Percentiles rank a stretch among this genome's conserved stretches.
Evolutionary conservation across 2,888 invertebrate genomes (phyloP).

Genomic region (Clostera curtula): DNA sequence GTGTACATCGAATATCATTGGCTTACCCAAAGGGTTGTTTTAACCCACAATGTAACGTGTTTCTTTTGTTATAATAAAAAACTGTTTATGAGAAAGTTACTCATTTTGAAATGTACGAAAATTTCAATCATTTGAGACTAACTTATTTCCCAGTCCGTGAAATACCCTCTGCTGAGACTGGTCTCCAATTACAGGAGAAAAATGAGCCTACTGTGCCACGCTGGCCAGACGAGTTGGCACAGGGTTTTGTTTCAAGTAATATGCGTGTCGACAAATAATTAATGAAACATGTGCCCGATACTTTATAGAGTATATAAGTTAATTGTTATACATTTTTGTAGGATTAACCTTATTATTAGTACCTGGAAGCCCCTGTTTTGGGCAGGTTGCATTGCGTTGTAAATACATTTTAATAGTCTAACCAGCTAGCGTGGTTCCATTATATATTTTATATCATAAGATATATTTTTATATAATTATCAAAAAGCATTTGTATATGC

Average conservation of each 20-base stretch:
- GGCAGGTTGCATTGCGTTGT: conserved; percentile 12
- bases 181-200: too few species aligned
- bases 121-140: not conserved
- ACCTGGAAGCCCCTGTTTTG: conserved; percentile 10
- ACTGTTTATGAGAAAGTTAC: not conserved
- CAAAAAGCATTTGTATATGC: conserved; percentile 12
- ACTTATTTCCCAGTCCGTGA: too few species aligned
- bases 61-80: too few species aligned
- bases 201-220: too few species aligned
- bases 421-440: conserved; percentile 1
- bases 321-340: conserved; percentile 15
- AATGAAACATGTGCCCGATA: conserved; percentile 9
- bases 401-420: conserved; percentile 16
- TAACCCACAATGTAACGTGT: too few species aligned
- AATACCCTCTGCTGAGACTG: too few species aligned
- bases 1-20: too few species aligned
- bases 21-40: too few species aligned
- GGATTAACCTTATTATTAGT: conserved; percentile 14
- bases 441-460: conserved; percentile 1
- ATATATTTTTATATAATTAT: conserved; percentile 2
- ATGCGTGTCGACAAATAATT: not conserved
- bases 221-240: too few species aligned
- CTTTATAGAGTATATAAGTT: conserved; percentile 3
- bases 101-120: not conserved
- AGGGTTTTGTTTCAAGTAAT: too few species aligned